phyloP scores from a whole-genome alignment of 1,140 invertebrate genomes.

The Hycleus cichorii region DNA sequence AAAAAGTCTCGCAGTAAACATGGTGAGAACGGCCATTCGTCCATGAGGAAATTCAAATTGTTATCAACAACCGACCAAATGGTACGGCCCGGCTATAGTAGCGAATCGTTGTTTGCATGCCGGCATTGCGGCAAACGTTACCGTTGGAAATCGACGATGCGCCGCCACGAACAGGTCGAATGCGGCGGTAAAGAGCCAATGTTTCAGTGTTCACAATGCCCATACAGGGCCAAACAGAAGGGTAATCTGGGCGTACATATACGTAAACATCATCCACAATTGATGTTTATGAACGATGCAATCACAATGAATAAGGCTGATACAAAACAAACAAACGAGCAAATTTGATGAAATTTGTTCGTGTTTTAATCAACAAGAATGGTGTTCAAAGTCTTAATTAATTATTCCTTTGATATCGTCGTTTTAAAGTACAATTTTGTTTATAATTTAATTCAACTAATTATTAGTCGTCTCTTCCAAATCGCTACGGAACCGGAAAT shows the following conservation, averaged over 20 bases:
- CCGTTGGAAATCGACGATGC: slow-evolving; percentile 73
- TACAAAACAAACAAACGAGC: too few relatives aligned
- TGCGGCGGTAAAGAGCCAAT: slow-evolving; percentile 78
- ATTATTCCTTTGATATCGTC: too few relatives aligned
- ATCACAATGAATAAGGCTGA: slow-evolving; percentile 9
- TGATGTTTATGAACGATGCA: slow-evolving; percentile 16
- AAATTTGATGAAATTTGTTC: too few relatives aligned
- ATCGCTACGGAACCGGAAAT: too few relatives aligned
- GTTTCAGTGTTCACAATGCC: slow-evolving; percentile 74
- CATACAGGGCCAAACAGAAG: slow-evolving; percentile 69
- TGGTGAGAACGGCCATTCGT: slow-evolving; percentile 14
- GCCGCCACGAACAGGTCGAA: slow-evolving; percentile 75
- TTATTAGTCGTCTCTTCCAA: too few relatives aligned
- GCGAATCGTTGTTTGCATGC: slow-evolving; percentile 67
- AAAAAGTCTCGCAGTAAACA: slow-evolving; percentile 8
- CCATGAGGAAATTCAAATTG: slow-evolving; percentile 26
- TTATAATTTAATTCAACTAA: too few relatives aligned
- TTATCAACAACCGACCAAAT: slow-evolving; percentile 37
- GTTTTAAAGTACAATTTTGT: too few relatives aligned
- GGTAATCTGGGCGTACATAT: slow-evolving; percentile 76
- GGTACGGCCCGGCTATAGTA: slow-evolving; percentile 43
- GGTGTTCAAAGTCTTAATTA: too few relatives aligned
- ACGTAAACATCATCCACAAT: slow-evolving; percentile 57
- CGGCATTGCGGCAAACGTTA: slow-evolving; percentile 73
- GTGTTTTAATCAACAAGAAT: too few relatives aligned